These are phyloP conservation scores for Pangasius krempfi DNA, from an alignment of 2,797 vertebrate species.

Conservation along the genomic window DNA sequence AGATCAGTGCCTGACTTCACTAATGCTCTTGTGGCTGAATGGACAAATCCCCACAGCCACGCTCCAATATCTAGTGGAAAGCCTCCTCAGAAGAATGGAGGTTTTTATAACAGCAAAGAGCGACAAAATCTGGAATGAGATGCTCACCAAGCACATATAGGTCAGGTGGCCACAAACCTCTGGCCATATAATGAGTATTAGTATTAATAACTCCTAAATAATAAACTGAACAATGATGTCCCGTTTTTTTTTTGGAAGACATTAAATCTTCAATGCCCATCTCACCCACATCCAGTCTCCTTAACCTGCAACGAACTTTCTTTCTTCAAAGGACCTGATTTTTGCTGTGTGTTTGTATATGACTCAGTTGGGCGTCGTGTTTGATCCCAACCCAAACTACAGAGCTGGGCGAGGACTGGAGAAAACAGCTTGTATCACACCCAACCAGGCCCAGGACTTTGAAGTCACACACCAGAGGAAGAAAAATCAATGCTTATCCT, in stretches of 20 bases:
- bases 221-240: neutral
- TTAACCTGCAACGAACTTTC: neutral
- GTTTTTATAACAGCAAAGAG: neutral
- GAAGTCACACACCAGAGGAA: constrained; percentile 55
- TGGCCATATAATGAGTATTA: neutral
- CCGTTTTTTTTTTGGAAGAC: neutral
- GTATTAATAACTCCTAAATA: neutral
- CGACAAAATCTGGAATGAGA: neutral
- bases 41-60: neutral
- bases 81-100: neutral
- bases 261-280: neutral
- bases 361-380: constrained; percentile 5
- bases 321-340: constrained; percentile 1
- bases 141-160: neutral
- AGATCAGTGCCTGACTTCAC: neutral
- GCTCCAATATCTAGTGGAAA: neutral
- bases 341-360: constrained; percentile 22
- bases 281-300: neutral
- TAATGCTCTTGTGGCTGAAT: neutral
- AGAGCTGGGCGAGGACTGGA: neutral
- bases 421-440: constrained; percentile 16
- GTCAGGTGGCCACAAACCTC: neutral
- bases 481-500: constrained; percentile 68
- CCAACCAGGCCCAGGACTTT: constrained; percentile 57
- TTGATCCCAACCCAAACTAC: constrained; percentile 46